These are phyloP conservation scores for Nebria brevicollis DNA, from an alignment of 2,888 invertebrate genomes.

Conservation along the genomic window DNA sequence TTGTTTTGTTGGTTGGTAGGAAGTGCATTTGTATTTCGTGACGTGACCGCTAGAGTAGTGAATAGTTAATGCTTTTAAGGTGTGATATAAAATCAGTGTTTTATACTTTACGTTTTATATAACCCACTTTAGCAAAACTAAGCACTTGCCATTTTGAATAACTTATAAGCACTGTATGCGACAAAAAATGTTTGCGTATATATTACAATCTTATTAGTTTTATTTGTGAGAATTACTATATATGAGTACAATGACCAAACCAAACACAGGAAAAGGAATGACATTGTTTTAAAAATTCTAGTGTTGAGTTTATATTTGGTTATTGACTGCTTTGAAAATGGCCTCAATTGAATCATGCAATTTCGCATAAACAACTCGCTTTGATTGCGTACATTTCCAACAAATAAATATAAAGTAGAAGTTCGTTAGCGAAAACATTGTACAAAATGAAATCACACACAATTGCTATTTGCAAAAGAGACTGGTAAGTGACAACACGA, in stretches of 20 bases:
- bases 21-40: conserved; percentile 4
- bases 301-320: no score
- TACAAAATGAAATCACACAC: neutral
- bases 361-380: no score
- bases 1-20: neutral
- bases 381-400: no score
- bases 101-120: conserved; percentile 17
- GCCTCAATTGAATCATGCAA: no score
- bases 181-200: conserved; percentile 2
- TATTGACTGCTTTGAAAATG: no score
- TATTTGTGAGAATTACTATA: no score
- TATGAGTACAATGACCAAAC: no score
- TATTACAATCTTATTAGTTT: neutral
- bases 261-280: no score
- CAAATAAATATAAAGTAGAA: neutral
- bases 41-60: conserved; percentile 12
- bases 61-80: conserved; percentile 41
- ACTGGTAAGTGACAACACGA: conserved; percentile 20
- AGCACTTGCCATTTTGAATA: conserved; percentile 12
- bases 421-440: neutral
- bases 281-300: no score
- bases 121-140: conserved; percentile 25
- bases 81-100: conserved; percentile 40
- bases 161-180: conserved; percentile 26
- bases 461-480: neutral